Conservation (phyloP, 2,888 invertebrate genomes). For the Coelopa pilipes region DNA sequence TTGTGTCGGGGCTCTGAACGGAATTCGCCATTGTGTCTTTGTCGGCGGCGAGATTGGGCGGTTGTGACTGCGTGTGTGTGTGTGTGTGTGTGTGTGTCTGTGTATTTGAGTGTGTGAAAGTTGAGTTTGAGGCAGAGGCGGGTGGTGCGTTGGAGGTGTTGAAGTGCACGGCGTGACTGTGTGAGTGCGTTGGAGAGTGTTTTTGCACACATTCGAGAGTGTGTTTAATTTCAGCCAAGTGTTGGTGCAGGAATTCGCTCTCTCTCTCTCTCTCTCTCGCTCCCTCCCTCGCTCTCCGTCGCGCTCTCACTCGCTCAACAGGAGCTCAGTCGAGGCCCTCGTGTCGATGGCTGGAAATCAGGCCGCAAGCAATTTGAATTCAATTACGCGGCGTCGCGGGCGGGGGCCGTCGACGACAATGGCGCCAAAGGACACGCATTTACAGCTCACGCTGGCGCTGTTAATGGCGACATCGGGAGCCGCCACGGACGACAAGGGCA, state of each 20-base stretch:
- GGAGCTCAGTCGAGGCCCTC: too few species aligned
- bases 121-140: too few species aligned
- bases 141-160: too few species aligned
- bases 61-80: not conserved
- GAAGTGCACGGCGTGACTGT: too few species aligned
- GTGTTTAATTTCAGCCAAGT: constrained; percentile 12
- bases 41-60: not conserved
- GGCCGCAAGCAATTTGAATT: constrained; percentile 18
- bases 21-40: not conserved
- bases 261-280: too few species aligned
- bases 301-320: not conserved
- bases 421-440: constrained; percentile 5
- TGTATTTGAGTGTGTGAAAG: not conserved
- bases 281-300: too few species aligned
- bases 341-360: too few species aligned
- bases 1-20: not conserved
- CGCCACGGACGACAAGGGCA: not conserved
- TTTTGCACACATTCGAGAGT: too few species aligned
- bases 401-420: not conserved
- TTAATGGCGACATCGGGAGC: too few species aligned
- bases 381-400: not conserved
- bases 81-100: not conserved
- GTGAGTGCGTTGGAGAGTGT: too few species aligned
- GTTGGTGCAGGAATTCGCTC: constrained; percentile 17
- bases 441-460: not conserved